Evolutionary conservation across 2,113 vertebrate species (phyloP).

Genomic region (Pedionomus torquatus): DNA sequence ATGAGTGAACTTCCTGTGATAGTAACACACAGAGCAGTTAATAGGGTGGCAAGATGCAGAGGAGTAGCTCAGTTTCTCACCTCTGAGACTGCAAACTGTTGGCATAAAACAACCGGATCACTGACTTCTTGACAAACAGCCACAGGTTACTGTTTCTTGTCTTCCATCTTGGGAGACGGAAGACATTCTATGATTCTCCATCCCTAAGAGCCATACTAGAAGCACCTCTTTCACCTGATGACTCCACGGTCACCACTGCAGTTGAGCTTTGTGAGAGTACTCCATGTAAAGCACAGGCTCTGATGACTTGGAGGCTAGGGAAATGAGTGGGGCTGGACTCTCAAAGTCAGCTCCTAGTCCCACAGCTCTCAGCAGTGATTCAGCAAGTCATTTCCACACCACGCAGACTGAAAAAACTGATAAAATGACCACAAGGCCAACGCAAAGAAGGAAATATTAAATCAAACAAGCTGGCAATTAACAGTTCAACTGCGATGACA

Average conservation of each 20-base stretch:
- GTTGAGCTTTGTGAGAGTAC: not conserved
- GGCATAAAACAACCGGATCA: not conserved
- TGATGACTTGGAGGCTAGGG: not conserved
- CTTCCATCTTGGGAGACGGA: not conserved
- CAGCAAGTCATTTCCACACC: not conserved
- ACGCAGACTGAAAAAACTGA: not conserved
- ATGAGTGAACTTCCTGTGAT: not conserved
- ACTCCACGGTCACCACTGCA: fast-evolving
- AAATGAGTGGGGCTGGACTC: not conserved
- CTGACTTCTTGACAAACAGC: not conserved
- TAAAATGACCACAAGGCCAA: not conserved
- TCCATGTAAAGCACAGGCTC: not conserved
- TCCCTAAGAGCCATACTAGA: not conserved
- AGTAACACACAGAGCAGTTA: not conserved
- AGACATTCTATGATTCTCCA: not conserved
- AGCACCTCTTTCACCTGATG: not conserved
- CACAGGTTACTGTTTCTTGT: not conserved
- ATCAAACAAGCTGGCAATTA: not conserved
- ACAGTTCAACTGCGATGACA: not conserved
- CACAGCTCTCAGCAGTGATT: not conserved
- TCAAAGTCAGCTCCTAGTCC: not conserved
- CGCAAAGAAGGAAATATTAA: not conserved
- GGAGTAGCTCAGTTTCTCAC: not conserved
- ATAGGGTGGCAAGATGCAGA: not conserved
- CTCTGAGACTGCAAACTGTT: not conserved